phyloP scores from a whole-genome alignment of 2,113 vertebrate genomes.

The Trematomus loennbergii region DNA sequence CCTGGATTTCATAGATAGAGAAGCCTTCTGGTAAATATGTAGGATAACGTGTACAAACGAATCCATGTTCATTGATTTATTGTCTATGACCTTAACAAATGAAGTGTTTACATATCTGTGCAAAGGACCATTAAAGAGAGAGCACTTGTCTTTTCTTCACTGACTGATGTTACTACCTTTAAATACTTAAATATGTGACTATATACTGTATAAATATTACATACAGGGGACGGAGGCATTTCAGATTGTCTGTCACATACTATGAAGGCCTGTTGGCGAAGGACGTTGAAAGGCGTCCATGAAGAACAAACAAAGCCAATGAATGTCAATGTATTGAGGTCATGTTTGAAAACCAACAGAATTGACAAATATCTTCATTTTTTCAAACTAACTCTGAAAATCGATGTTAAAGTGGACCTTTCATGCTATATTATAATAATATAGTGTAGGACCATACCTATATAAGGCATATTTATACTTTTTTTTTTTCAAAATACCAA shows the following conservation, averaged over 20 bases:
- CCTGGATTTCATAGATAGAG: constrained; percentile 71
- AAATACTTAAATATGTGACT: neutral
- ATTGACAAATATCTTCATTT: neutral
- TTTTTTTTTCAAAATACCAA: too few relatives aligned
- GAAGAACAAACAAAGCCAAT: too few relatives aligned
- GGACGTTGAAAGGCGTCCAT: too few relatives aligned
- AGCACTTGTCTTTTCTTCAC: constrained; percentile 38
- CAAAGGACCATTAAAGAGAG: constrained; percentile 69
- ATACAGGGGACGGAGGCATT: too few relatives aligned
- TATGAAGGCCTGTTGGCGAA: too few relatives aligned
- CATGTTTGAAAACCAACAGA: too few relatives aligned
- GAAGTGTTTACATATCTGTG: constrained; percentile 72
- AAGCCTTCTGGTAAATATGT: constrained; percentile 75
- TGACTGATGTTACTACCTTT: constrained; percentile 17
- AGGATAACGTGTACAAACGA: constrained; percentile 75
- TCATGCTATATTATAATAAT: too few relatives aligned
- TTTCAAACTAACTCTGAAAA: neutral
- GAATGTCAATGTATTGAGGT: too few relatives aligned
- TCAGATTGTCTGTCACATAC: too few relatives aligned
- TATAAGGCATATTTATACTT: too few relatives aligned
- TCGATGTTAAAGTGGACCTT: too few relatives aligned
- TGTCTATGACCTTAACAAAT: constrained; percentile 68
- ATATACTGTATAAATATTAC: neutral
- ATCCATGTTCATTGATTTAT: constrained; percentile 74
- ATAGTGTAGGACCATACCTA: too few relatives aligned